Conservation (phyloP, 1,140 invertebrate species). For the Manduca sexta region DNA sequence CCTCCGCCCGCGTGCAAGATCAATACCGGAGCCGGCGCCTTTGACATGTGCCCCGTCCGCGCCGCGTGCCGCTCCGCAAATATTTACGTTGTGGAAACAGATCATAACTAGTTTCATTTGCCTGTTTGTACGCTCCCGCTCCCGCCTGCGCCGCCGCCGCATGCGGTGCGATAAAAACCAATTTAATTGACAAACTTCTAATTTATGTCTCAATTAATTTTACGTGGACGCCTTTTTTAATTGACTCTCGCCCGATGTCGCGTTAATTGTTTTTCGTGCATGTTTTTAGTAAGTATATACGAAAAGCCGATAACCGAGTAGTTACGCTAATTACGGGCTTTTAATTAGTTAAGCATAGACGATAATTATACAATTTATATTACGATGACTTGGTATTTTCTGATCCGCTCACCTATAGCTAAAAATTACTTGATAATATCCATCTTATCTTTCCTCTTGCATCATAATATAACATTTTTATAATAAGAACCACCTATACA, state of each 20-base stretch:
- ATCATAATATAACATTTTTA: no score
- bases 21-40: constrained; percentile 68
- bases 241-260: no score
- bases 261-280: constrained; percentile 1
- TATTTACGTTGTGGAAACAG: constrained; percentile 70
- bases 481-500: no score
- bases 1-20: constrained; percentile 45
- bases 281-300: no score
- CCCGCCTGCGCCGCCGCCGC: constrained; percentile 10
- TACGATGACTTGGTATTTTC: no score
- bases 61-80: constrained; percentile 64
- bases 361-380: no score
- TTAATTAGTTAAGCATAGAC: no score
- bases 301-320: no score
- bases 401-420: no score
- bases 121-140: constrained; percentile 32
- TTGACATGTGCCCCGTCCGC: constrained; percentile 65
- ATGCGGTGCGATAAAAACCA: constrained; percentile 27
- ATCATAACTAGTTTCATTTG: constrained; percentile 69
- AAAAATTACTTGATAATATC: no score
- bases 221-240: constrained; percentile 5
- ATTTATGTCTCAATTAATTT: constrained; percentile 41
- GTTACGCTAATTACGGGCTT: no score
- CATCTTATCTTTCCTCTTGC: no score
- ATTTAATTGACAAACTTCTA: constrained; percentile 33